Evolutionary conservation across 2,113 vertebrate species (phyloP), one percentile per base, ranked within the genome.

Genomic region (Cromileptes altivelis): DNA sequence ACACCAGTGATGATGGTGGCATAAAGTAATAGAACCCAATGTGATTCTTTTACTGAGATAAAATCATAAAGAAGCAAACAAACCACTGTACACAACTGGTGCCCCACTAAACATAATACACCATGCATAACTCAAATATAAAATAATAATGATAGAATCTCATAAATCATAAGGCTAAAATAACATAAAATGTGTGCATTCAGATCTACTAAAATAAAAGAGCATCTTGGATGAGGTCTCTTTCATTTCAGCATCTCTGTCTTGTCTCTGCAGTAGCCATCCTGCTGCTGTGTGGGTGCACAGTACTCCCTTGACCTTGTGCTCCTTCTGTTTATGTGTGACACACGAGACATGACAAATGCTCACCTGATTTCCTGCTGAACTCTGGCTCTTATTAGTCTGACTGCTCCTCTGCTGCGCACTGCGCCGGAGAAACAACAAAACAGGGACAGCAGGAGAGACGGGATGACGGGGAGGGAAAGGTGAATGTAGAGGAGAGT

Each of bases 331-430:
- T 81, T 86, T 75, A 70, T 77, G 60, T 75, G 49, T 63, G 83
- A 82, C 55, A 71, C 33, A 45, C 6, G 3, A 47, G 74, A 85
- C 23, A 8, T 37, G 75, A 72, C 75, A 85, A 73, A 83, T 21
- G 23, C 92, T 92, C 95, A 99, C 97, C 97, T 98, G 97, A 91
- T 97, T 98, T 94, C 95, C 97, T 79, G 97, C 96, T 81, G 97
- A 94, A 93, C 94, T 97, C 94, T 98, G 98, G 89, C 93, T 94
- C 96, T 97, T 97, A 93, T 96, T 97, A 85, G 97, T 94, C 94
- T 97, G 98, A 94, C 95, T 97, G 95, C 96, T 98, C 89, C 97
- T 95, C 93, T 98, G 98, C 90, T 99, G 98, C 62, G 97, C 97
- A 82, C 98, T 99, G 87, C 11, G 9, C 60, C 2, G 65, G 30